Percentiles rank a stretch among this genome's conserved stretches.
Evolutionary conservation across 2,797 vertebrate genomes (phyloP).

Genomic region (Carcharodon carcharias): DNA sequence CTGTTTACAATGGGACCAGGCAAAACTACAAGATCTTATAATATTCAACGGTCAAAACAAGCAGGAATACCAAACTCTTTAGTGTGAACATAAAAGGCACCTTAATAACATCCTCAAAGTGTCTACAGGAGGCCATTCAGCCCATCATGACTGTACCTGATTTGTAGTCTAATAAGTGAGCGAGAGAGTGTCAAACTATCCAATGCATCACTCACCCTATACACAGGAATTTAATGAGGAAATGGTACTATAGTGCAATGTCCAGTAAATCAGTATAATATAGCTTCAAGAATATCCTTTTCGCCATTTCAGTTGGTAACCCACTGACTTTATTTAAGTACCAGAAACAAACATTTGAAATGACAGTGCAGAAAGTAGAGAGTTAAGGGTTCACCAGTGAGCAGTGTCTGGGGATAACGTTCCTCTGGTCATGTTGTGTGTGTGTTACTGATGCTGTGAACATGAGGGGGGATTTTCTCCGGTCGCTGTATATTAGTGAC

Average conservation of each 20-base stretch:
- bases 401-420: not conserved
- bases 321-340: not conserved
- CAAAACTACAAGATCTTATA: no score
- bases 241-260: not conserved
- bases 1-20: no score
- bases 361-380: not conserved
- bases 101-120: no score
- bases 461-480: not conserved
- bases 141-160: not conserved
- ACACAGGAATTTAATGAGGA: not conserved
- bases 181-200: not conserved
- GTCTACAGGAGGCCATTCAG: not conserved
- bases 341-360: not conserved
- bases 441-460: no score
- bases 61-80: no score
- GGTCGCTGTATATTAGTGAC: not conserved
- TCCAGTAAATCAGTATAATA: not conserved
- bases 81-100: no score
- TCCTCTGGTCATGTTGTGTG: not conserved
- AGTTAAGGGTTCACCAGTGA: not conserved
- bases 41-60: no score
- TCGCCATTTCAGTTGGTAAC: not conserved
- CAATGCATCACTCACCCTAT: not conserved
- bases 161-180: not conserved
- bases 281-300: not conserved